phyloP scores from a whole-genome alignment of 2,888 invertebrate genomes.

The Stenotaenia linearis region DNA sequence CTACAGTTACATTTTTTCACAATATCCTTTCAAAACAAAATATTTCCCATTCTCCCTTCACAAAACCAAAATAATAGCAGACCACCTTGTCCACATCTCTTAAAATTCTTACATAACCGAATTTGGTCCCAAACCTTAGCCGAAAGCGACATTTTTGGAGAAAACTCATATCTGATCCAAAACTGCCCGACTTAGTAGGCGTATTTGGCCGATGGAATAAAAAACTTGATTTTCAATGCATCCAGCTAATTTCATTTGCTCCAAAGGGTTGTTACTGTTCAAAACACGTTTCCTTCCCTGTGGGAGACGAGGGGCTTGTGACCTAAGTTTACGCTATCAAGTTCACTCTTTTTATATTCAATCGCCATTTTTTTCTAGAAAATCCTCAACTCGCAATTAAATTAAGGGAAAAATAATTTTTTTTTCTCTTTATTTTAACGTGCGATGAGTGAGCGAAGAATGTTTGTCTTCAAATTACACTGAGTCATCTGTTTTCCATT shows the following conservation, averaged over 20 bases:
- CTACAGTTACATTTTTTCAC: no score
- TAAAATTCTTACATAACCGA: background rate
- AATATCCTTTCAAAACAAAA: no score
- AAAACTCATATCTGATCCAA: background rate
- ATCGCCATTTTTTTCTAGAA: no score
- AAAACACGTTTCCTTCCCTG: constrained; percentile 14
- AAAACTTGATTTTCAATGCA: background rate
- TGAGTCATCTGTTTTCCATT: constrained; percentile 26
- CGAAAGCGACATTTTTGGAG: background rate
- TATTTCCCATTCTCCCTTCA: no score
- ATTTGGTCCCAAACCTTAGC: background rate
- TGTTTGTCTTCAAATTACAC: constrained; percentile 5
- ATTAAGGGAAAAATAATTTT: background rate
- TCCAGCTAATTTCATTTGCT: background rate
- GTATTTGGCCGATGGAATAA: background rate
- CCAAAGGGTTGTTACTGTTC: constrained; percentile 1
- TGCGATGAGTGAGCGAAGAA: background rate
- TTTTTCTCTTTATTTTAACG: background rate
- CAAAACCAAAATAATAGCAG: no score
- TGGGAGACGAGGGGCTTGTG: background rate
- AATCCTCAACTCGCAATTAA: background rate
- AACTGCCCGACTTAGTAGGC: background rate
- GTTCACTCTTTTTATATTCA: constrained; percentile 12
- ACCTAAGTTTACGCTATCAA: background rate
- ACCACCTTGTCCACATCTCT: background rate